phyloP scores from a whole-genome alignment of 2,797 vertebrate species.

The Poeciliopsis gracilis region DNA sequence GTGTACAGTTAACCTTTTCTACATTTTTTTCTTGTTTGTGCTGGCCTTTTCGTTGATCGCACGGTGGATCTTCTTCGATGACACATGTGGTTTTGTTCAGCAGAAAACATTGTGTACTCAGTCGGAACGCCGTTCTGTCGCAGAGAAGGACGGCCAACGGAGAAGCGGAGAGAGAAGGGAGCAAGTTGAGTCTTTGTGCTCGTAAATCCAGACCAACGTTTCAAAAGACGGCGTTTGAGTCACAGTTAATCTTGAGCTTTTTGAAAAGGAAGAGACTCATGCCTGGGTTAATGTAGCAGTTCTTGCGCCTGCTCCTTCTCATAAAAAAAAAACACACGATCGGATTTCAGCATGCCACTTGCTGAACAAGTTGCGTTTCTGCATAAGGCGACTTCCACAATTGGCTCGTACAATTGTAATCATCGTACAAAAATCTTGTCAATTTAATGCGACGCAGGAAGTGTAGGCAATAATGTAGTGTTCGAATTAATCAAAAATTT shows the following conservation, averaged over 20 bases:
- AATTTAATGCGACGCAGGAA: background rate
- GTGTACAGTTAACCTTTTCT: slow-evolving; percentile 79
- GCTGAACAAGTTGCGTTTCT: slow-evolving; percentile 5
- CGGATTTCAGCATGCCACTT: slow-evolving; percentile 27
- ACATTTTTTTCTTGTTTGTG: slow-evolving; percentile 49
- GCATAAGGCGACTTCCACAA: background rate
- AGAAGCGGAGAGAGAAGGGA: slow-evolving; percentile 30
- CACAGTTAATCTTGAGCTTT: slow-evolving; percentile 68
- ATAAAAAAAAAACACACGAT: slow-evolving; percentile 27
- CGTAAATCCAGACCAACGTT: slow-evolving; percentile 53
- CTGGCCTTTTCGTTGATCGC: slow-evolving; percentile 55
- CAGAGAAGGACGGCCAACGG: slow-evolving; percentile 29
- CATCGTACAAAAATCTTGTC: background rate
- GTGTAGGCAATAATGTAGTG: background rate
- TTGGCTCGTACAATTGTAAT: background rate
- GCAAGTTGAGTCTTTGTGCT: slow-evolving; percentile 34
- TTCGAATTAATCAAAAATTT: background rate
- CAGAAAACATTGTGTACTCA: slow-evolving; percentile 53
- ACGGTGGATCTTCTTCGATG: slow-evolving; percentile 68
- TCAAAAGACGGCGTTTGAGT: slow-evolving; percentile 57
- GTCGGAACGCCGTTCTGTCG: slow-evolving; percentile 31
- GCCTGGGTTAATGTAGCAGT: slow-evolving; percentile 52
- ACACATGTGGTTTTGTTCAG: slow-evolving; percentile 69
- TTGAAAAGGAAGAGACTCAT: slow-evolving; percentile 57
- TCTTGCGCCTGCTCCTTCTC: slow-evolving; percentile 25